A percentile compares a stretch with the other conserved stretches of the same genome.
Evolutionary conservation across 64 coral and sea anemone genomes (phyloP).

Genomic region (Pocillopora damicornis): DNA sequence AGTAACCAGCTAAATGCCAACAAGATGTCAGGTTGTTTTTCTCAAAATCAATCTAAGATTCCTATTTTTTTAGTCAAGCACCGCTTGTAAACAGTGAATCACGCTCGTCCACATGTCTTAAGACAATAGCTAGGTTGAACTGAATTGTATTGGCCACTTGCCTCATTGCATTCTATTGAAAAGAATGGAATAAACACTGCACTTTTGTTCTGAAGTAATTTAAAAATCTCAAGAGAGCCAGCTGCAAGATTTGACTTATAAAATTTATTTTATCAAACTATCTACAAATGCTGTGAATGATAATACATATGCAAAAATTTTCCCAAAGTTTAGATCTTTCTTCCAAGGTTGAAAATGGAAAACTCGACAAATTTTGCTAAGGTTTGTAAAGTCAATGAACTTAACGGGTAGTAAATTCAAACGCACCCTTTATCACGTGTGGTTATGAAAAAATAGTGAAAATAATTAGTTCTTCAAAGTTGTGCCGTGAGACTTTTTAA

Average conservation of each 20-base stretch:
- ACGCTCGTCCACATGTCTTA: slow-evolving; percentile 8
- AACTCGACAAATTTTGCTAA: neutral
- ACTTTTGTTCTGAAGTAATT: slow-evolving; percentile 16
- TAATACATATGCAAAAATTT: neutral
- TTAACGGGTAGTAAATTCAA: neutral
- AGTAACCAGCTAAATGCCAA: neutral
- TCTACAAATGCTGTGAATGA: too few relatives aligned
- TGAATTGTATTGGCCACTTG: neutral
- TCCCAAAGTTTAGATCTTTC: neutral
- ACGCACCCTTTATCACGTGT: slow-evolving; percentile 5
- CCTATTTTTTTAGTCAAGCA: neutral
- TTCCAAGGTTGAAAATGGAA: neutral
- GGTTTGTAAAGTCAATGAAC: neutral
- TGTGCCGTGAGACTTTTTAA: neutral
- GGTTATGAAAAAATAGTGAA: neutral
- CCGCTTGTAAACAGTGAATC: slow-evolving; percentile 24
- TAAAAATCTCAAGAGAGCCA: neutral
- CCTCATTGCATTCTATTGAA: slow-evolving; percentile 1
- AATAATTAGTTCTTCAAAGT: neutral
- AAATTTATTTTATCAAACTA: neutral
- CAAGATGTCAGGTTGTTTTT: neutral
- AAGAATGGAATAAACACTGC: slow-evolving; percentile 2
- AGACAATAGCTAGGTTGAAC: slow-evolving; percentile 1
- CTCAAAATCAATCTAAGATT: neutral
- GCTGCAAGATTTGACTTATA: neutral